Conservation (phyloP, 2,797 vertebrate species). For the Sebastes wilsoni region DNA sequence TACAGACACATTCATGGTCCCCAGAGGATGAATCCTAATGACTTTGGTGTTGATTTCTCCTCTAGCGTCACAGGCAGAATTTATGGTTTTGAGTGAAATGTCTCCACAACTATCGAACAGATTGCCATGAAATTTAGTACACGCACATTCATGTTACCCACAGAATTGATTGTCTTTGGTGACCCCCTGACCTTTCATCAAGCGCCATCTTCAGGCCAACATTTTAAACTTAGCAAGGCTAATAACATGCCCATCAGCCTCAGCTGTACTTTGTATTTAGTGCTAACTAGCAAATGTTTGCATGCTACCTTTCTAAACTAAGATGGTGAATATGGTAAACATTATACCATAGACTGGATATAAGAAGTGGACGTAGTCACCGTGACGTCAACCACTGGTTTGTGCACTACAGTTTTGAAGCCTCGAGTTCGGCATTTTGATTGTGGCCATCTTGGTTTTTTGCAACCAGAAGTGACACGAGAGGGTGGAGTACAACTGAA, state of each 20-base stretch:
- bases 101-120: not conserved
- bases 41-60: not conserved
- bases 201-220: not conserved
- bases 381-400: too few relatives aligned
- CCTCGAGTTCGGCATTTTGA: too few relatives aligned
- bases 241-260: not conserved
- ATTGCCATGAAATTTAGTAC: too few relatives aligned
- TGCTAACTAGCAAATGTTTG: not conserved
- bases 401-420: too few relatives aligned
- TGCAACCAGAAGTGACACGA: too few relatives aligned
- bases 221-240: not conserved
- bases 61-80: not conserved
- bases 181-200: not conserved
- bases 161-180: not conserved
- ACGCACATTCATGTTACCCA: not conserved
- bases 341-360: too few relatives aligned
- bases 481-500: too few relatives aligned
- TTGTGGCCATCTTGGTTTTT: too few relatives aligned
- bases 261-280: not conserved
- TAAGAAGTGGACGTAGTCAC: too few relatives aligned
- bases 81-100: not conserved
- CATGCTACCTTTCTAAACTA: not conserved
- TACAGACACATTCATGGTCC: not conserved
- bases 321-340: not conserved
- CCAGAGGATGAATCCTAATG: not conserved